phyloP scores from a whole-genome alignment of 1,140 invertebrate species.

The Drosophila mauritiana region DNA sequence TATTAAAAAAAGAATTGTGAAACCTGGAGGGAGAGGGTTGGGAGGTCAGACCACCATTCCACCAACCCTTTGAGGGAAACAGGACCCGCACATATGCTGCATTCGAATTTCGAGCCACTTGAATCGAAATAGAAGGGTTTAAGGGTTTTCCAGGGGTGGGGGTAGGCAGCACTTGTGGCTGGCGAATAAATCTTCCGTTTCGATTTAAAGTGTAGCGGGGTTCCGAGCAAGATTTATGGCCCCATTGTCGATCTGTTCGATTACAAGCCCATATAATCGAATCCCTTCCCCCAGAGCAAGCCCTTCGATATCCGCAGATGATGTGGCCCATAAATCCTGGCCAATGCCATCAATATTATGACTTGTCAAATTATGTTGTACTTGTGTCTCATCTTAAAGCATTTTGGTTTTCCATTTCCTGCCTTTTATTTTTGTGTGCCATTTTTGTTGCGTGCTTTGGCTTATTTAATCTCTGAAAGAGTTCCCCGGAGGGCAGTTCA shows the following conservation, averaged over 20 bases:
- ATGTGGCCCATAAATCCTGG: constrained; percentile 72
- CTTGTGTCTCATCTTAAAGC: constrained; percentile 58
- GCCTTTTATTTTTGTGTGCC: constrained; percentile 2
- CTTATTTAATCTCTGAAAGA: constrained; percentile 41
- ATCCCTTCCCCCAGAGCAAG: constrained; percentile 21
- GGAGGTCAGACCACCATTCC: constrained; percentile 7
- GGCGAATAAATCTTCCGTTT: constrained; percentile 73
- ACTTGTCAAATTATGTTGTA: constrained; percentile 81
- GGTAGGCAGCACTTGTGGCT: constrained; percentile 62
- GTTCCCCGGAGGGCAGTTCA: constrained; percentile 58
- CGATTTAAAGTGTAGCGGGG: constrained; percentile 73
- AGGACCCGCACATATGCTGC: constrained; percentile 45
- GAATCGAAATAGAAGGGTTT: constrained; percentile 29
- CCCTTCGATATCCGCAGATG: constrained; percentile 51
- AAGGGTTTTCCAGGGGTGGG: constrained; percentile 12
- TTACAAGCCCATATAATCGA: constrained; percentile 79
- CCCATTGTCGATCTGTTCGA: constrained; percentile 80
- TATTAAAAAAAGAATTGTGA: constrained; percentile 27
- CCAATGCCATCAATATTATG: constrained; percentile 75
- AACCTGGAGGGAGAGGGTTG: neutral
- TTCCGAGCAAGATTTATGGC: constrained; percentile 65
- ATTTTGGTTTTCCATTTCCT: constrained; percentile 38
- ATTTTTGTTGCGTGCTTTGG: constrained; percentile 12
- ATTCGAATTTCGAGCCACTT: constrained; percentile 43
- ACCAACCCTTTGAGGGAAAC: constrained; percentile 29